Evolutionary conservation across 2,113 vertebrate species (phyloP).

Genomic region (Scomber colias): DNA sequence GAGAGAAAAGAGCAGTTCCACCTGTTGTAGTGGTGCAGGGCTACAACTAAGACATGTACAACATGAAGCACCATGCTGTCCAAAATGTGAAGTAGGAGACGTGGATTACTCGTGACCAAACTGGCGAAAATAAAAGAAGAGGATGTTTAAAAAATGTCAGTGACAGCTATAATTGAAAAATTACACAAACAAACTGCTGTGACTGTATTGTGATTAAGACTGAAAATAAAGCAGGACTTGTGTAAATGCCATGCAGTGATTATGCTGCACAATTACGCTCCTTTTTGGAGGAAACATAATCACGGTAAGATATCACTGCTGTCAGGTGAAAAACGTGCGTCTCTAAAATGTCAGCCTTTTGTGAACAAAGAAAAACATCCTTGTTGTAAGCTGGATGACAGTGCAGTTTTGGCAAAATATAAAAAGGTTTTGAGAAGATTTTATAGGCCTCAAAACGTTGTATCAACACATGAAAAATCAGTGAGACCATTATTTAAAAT

Average conservation of each 20-base stretch:
- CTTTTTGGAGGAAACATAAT: constrained; percentile 59
- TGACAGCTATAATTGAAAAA: constrained; percentile 47
- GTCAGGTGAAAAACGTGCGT: constrained; percentile 24
- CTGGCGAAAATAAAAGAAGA: constrained; percentile 12
- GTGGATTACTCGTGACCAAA: not conserved
- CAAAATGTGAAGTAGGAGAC: constrained; percentile 9
- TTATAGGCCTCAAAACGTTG: not conserved
- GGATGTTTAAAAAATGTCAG: constrained; percentile 12
- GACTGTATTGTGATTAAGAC: constrained; percentile 47
- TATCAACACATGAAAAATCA: not conserved
- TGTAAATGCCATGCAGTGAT: constrained; percentile 60
- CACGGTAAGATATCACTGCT: constrained; percentile 25
- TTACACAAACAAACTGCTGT: constrained; percentile 26
- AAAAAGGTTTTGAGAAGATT: constrained; percentile 1
- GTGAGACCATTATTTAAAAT: not conserved
- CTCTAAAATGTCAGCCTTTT: constrained; percentile 43
- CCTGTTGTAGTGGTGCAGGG: not conserved
- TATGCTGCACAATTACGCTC: constrained; percentile 37
- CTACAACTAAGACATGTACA: not conserved
- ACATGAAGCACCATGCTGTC: not conserved
- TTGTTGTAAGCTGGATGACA: constrained; percentile 2
- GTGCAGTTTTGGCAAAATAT: constrained; percentile 5
- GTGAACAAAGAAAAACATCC: not conserved
- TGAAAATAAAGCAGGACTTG: constrained; percentile 5
- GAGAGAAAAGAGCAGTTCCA: not conserved